A percentile compares a stretch with the other conserved stretches of the same genome.
Conservation (phyloP, 2,113 vertebrate genomes). For the Osmerus mordax region DNA sequence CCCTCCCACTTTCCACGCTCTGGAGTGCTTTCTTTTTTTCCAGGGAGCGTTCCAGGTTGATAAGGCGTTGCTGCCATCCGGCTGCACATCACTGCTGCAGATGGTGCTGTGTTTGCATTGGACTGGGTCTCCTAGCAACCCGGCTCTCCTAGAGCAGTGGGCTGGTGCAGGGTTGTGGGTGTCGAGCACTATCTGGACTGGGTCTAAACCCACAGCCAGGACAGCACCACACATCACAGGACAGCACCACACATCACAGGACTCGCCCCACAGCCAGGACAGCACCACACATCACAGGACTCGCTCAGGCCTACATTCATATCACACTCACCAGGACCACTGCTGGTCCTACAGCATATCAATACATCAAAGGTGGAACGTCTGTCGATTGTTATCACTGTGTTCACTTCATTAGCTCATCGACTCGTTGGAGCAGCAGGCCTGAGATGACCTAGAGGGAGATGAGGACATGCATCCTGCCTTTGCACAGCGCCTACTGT, state of each 20-base stretch:
- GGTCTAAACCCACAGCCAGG: neutral
- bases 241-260: too few species aligned
- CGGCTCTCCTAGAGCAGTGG: slow-evolving; percentile 42
- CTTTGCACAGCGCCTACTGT: neutral
- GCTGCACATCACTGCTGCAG: slow-evolving; percentile 65
- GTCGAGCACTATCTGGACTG: slow-evolving; percentile 61
- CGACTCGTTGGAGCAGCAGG: slow-evolving; percentile 8
- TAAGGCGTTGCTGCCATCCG: too few species aligned
- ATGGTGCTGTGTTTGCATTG: slow-evolving; percentile 71
- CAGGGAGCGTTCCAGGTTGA: too few species aligned
- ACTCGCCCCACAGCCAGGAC: neutral
- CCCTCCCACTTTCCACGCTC: too few species aligned
- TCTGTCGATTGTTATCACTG: neutral
- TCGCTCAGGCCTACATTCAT: too few species aligned
- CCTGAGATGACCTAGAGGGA: neutral
- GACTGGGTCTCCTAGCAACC: slow-evolving; percentile 73
- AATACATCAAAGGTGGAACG: neutral
- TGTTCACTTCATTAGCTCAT: neutral
- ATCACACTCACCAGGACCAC: too few species aligned
- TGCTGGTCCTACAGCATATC: too few species aligned
- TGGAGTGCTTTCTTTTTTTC: too few species aligned
- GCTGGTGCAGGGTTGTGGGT: slow-evolving; percentile 41
- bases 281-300: too few species aligned
- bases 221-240: too few species aligned
- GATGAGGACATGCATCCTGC: slow-evolving; percentile 29